Evolutionary conservation across 30 jellyfish, hydroid and myxozoan species (phyloP).

Genomic region (Turritopsis rubra): DNA sequence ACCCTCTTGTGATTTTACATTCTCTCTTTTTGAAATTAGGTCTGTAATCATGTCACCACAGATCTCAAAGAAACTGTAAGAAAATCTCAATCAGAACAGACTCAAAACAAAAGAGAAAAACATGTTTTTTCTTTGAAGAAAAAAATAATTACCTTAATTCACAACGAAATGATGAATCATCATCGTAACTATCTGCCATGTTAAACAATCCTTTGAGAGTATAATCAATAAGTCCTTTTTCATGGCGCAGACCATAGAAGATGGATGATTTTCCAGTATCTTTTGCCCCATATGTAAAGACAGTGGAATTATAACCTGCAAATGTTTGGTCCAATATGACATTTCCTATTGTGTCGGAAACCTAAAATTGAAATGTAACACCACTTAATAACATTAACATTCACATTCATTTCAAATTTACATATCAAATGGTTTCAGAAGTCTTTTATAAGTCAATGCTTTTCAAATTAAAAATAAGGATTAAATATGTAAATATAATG

Average conservation of each 20-base stretch:
- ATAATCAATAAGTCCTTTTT: slow-evolving; percentile 49
- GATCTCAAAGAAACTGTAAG: slow-evolving; percentile 75
- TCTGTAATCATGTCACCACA: slow-evolving; percentile 89
- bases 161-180: slow-evolving; percentile 80
- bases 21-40: slow-evolving; percentile 65
- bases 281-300: slow-evolving; percentile 75
- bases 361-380: slow-evolving; percentile 38
- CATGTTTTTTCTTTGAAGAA: no score
- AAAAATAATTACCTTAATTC: slow-evolving; percentile 69
- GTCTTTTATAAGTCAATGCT: not conserved
- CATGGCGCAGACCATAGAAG: slow-evolving; percentile 62
- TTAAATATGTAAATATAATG: no score
- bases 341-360: slow-evolving; percentile 44
- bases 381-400: not conserved
- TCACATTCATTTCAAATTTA: no score
- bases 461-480: no score
- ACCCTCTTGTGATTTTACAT: slow-evolving; percentile 82
- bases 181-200: slow-evolving; percentile 66
- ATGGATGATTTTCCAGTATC: slow-evolving; percentile 70
- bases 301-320: slow-evolving; percentile 79
- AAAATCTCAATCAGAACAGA: not conserved
- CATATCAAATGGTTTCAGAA: no score
- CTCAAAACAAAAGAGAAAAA: no score
- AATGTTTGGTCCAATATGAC: slow-evolving; percentile 57
- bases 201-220: slow-evolving; percentile 51